Conservation (phyloP, 2,113 vertebrate genomes). For the Crocuta crocuta region DNA sequence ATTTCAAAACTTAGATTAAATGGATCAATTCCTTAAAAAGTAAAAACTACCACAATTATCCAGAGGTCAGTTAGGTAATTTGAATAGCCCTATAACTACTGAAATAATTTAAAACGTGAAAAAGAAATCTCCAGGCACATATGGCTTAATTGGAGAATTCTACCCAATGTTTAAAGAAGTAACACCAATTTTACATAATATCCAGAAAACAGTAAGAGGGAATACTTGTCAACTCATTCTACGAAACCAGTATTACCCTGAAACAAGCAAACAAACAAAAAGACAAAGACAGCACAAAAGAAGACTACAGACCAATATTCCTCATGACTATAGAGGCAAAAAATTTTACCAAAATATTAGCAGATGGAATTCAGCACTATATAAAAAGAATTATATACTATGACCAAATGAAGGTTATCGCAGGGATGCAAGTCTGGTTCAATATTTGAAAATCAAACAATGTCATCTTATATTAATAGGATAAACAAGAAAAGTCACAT, state of each 20-base stretch:
- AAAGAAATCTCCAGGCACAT: background rate
- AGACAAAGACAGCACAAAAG: background rate
- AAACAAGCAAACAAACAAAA: background rate
- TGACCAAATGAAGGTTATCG: background rate
- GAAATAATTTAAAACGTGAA: background rate
- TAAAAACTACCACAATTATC: background rate
- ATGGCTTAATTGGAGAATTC: background rate
- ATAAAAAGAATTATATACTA: background rate
- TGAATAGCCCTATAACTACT: background rate
- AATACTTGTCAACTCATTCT: background rate
- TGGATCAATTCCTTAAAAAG: background rate
- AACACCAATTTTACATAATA: background rate
- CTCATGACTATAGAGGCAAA: background rate
- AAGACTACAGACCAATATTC: background rate
- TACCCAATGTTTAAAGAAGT: background rate
- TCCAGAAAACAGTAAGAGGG: background rate
- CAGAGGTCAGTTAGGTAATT: background rate
- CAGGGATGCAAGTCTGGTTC: background rate
- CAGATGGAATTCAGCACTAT: background rate
- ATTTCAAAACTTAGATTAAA: background rate
- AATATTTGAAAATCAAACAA: background rate
- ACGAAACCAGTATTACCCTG: background rate
- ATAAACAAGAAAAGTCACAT: constrained; percentile 1
- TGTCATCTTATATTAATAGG: background rate
- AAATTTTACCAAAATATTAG: background rate